Evolutionary conservation across 2,888 invertebrate species (phyloP), one percentile per base, ranked within the genome.

Genomic region (Drosophila helvetica): DNA sequence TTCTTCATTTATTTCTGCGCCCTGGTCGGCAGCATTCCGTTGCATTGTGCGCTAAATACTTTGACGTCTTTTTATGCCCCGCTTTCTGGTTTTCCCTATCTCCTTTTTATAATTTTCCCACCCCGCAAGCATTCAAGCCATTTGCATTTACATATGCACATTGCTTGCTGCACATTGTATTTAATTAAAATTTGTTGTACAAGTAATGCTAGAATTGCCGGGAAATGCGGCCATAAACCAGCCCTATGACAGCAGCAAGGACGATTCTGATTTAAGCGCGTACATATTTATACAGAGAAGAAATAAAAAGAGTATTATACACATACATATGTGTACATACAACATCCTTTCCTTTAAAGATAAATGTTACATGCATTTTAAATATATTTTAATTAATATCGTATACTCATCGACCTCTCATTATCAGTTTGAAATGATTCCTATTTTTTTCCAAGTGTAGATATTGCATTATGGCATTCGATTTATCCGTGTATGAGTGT

Each of bases 181-280:
- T 84, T 88, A 87, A 87, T 84, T 87, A 84, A 87, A 88, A 80
- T 86, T 76, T 73, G 78, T 55, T 80, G 79, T 73, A 6, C 33
- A 12, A 33, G 33, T 5, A 66, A 65, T 80, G 66, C 70, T 64
- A 71, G 88, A 72, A 63, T 80, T 63, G 71, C 64, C 57, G 70
- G 72, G 59, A 80, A 74, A 61, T 65, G 62, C 62, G 60, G 56
- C 63, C 76, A 62, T 68, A 75, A 65, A 70, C 63, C 69, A 62
- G 62, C 52, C 58, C 43, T 51, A 50, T 46, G 58, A 38, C 55
- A 47, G 33, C 19, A n/a, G 58, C 59, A 60, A 64, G 63, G 53
- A 55, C 46, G 33, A 30, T 30, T 42, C 53, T 57, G 64, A 67
- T 74, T 73, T 73, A 62, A 67, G 58, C 48, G 62, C 62, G 22